Evolutionary conservation across 2,113 vertebrate genomes (phyloP).

Genomic region (Grammomys dolichurus): DNA sequence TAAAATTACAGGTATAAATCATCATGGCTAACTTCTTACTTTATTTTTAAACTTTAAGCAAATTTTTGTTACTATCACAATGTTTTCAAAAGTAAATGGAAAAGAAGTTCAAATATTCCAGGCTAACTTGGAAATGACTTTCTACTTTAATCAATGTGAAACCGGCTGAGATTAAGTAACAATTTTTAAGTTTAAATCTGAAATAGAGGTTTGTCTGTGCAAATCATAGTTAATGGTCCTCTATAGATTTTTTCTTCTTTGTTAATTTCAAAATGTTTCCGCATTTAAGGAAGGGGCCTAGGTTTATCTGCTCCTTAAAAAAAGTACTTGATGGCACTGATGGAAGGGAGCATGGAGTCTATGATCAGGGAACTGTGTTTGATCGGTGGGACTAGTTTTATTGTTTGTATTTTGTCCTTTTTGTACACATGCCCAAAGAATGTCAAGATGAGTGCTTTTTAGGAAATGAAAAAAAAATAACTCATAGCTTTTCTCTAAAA

Average conservation of each 20-base stretch:
- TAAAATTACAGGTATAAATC: neutral
- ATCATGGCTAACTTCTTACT: neutral
- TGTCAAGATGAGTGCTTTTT: slow-evolving; percentile 69
- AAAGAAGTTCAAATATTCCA: slow-evolving; percentile 25
- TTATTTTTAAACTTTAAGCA: slow-evolving; percentile 60
- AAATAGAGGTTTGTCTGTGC: neutral
- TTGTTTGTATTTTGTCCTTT: slow-evolving; percentile 61
- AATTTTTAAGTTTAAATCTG: slow-evolving; percentile 13
- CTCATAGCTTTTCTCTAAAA: slow-evolving; percentile 70
- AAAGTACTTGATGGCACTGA: neutral
- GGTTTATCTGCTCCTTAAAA: slow-evolving; percentile 43
- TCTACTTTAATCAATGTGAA: neutral
- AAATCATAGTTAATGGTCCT: neutral
- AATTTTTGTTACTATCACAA: slow-evolving; percentile 9
- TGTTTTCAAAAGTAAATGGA: neutral
- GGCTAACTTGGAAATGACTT: slow-evolving; percentile 27
- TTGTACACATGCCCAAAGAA: slow-evolving; percentile 65
- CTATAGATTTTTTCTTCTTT: slow-evolving; percentile 16
- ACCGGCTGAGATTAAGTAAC: slow-evolving; percentile 3
- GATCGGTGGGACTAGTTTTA: slow-evolving; percentile 57
- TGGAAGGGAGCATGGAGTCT: slow-evolving; percentile 1
- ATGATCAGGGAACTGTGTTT: slow-evolving; percentile 22
- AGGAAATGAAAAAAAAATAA: slow-evolving; percentile 73
- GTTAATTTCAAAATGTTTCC: neutral
- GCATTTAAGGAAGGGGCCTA: neutral